Conservation (phyloP, 2,888 invertebrate species). For the Lepidocyrtinus sp. region DNA sequence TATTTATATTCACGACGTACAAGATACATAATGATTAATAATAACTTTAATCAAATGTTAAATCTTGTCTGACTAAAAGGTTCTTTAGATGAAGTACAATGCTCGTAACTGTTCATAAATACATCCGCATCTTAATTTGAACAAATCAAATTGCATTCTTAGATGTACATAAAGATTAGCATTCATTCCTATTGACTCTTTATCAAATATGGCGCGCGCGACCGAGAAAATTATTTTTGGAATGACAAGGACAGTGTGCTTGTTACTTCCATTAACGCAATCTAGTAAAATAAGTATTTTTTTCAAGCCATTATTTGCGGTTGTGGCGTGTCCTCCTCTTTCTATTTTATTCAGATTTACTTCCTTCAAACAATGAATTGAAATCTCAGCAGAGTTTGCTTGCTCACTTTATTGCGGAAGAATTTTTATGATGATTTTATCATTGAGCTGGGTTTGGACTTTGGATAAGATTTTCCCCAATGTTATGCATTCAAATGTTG, state of each 20-base stretch:
- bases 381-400: no score
- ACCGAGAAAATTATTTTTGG: slow-evolving; percentile 60
- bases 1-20: slow-evolving; percentile 8
- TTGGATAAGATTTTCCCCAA: no score
- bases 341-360: neutral
- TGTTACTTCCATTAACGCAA: neutral
- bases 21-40: slow-evolving; percentile 4
- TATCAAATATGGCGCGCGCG: slow-evolving; percentile 46
- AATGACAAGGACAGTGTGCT: slow-evolving; percentile 45
- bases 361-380: neutral
- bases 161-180: neutral
- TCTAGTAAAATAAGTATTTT: neutral
- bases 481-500: no score
- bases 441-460: no score
- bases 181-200: slow-evolving; percentile 15
- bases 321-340: neutral
- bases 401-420: no score
- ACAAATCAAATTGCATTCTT: no score
- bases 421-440: no score
- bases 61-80: neutral
- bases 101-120: neutral
- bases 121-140: neutral
- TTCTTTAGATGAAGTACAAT: neutral
- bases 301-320: neutral
- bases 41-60: slow-evolving; percentile 8